A percentile compares a stretch with the other conserved stretches of the same genome.
Conservation (phyloP, 1,140 invertebrate genomes). For the Drosophila orosa region DNA sequence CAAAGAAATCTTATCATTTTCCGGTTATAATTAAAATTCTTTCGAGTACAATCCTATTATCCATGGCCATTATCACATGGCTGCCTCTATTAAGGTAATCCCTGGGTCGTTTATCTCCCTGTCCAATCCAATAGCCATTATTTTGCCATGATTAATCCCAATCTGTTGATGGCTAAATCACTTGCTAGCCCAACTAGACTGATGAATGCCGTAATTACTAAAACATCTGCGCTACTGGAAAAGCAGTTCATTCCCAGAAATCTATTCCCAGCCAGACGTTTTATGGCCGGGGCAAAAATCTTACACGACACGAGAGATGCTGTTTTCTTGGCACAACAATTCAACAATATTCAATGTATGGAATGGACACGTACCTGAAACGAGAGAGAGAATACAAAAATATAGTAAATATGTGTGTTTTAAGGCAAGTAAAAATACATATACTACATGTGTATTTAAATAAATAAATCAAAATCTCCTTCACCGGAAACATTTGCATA, state of each 20-base stretch:
- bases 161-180: conserved; percentile 50
- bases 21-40: conserved; percentile 1
- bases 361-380: conserved; percentile 55
- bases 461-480: conserved; percentile 32
- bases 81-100: conserved; percentile 25
- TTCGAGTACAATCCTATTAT: neutral
- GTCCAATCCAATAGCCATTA: conserved; percentile 13
- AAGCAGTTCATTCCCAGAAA: conserved; percentile 35
- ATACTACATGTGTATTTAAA: conserved; percentile 15
- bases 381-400: conserved; percentile 20
- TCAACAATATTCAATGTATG: conserved; percentile 37
- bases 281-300: conserved; percentile 36
- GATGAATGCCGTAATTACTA: conserved; percentile 55
- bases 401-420: conserved; percentile 8
- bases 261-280: conserved; percentile 44
- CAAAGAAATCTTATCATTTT: neutral
- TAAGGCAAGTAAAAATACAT: conserved; percentile 16
- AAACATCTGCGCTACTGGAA: conserved; percentile 46
- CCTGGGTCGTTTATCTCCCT: neutral
- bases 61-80: neutral
- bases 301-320: conserved; percentile 46
- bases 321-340: conserved; percentile 16
- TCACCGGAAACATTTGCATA: conserved; percentile 42
- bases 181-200: conserved; percentile 37
- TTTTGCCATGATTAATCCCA: conserved; percentile 36